Percentiles rank a stretch among this genome's conserved stretches.
These are phyloP conservation scores for Eledone cirrhosa DNA, from an alignment of 2,888 invertebrate genomes.

Conservation along the genomic window DNA sequence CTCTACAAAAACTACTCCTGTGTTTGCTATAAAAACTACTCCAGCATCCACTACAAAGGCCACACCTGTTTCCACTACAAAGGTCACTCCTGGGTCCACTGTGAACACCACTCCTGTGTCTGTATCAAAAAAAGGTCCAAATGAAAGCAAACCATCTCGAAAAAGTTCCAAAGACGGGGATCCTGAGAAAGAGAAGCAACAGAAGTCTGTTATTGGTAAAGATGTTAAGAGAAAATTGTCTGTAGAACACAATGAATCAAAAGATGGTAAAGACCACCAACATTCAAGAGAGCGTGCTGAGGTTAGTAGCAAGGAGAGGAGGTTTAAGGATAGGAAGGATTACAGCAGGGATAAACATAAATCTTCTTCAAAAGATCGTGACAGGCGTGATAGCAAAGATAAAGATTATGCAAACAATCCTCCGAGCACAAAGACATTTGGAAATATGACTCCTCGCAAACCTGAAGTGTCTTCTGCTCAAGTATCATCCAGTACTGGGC, in stretches of 20 bases:
- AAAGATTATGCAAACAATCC: not conserved
- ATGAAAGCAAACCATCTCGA: not conserved
- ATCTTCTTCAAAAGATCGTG: not conserved
- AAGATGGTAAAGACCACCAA: not conserved
- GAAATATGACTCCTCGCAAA: not conserved
- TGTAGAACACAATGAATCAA: not conserved
- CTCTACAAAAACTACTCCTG: no score
- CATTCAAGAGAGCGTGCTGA: conserved; percentile 16
- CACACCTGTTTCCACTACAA: no score
- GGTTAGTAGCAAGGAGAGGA: not conserved
- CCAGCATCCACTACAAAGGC: no score
- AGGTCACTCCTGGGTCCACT: no score
- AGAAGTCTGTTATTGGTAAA: not conserved
- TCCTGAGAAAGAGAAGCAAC: not conserved
- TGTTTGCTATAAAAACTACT: no score
- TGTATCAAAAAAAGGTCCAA: conserved; percentile 6
- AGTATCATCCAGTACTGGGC: conserved; percentile 20
- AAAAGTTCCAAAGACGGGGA: not conserved
- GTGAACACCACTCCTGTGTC: not conserved
- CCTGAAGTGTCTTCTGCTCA: conserved; percentile 26
- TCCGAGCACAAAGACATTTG: conserved; percentile 4
- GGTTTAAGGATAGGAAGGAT: not conserved
- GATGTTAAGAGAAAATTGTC: not conserved
- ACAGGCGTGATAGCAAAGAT: conserved; percentile 4
- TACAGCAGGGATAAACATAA: not conserved